Evolutionary conservation across 2,797 vertebrate genomes (phyloP), one percentile per base, ranked within the genome.

Genomic region (Pelobates cultripes): DNA sequence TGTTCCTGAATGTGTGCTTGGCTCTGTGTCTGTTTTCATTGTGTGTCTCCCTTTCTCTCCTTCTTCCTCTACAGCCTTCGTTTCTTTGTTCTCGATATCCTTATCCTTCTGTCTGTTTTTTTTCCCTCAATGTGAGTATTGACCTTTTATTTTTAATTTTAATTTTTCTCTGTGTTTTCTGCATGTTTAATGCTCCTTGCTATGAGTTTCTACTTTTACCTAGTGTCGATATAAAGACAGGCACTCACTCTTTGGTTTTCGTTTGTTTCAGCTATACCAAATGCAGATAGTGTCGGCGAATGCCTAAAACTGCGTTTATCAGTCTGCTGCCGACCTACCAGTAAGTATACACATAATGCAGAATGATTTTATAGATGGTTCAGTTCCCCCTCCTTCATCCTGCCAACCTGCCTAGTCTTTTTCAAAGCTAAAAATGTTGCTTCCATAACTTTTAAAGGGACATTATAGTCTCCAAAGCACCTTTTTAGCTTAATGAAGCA

Each of bases 301-400:
- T 94, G 93, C 84, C 69, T 93, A 89, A 92, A 87, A 73, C 90
- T 94, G 0, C 91, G 88, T 0, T 81, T 94, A 75, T 88, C 85
- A 4, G 92, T 94, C 78, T 94, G 93, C 89, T 93, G 93, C 88
- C 86, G 86, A 79, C 83, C 85, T 55, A 89, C 88, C 17, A 88
- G 93, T 93, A 88, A 93, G 92, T 93, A 17, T 51, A 28, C 28
- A 28, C 28, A 28, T 28, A 28, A 28, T 28, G 28, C 2, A 28
- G 28, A 28, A 28, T 28, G 28, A 28, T 28, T 28, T 28, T 28
- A 28, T 28, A 28, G 28, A 28, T 28, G 28, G 2, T 28, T 28
- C 2, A 28, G 28, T 28, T 28, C 28, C 28, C 28, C 28, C 28
- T 28, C 28, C 2, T 28, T 28, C 28, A 28, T 28, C 28, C 28